Evolutionary conservation across 1,140 invertebrate genomes (phyloP).

Genomic region (Drosophila prosaltans): DNA sequence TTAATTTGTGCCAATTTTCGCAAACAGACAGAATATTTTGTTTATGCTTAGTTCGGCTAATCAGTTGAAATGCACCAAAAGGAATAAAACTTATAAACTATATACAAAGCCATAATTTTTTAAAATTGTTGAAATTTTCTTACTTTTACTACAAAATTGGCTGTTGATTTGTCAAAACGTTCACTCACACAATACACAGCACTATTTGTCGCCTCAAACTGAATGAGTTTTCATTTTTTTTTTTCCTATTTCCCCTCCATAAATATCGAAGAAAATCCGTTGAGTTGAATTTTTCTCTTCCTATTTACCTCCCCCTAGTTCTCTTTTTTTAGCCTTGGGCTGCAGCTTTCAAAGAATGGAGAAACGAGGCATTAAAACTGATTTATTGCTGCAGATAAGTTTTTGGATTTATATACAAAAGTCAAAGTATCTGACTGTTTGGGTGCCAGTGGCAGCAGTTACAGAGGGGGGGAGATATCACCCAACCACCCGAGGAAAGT

Average conservation of each 20-base stretch:
- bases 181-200: not conserved
- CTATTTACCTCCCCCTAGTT: not conserved
- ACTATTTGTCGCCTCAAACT: not conserved
- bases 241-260: not conserved
- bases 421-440: constrained; percentile 24
- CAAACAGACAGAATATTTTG: too few species aligned
- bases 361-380: constrained; percentile 73
- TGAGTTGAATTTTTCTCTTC: constrained; percentile 13
- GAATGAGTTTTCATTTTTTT: not conserved
- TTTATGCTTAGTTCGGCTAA: too few species aligned
- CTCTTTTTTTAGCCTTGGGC: constrained; percentile 32
- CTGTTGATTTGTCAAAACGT: not conserved
- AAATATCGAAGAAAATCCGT: constrained; percentile 34
- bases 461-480: not conserved
- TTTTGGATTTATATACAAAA: constrained; percentile 72
- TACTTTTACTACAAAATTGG: not conserved
- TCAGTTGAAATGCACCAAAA: too few species aligned
- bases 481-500: constrained; percentile 1
- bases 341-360: constrained; percentile 37
- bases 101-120: too few species aligned
- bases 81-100: too few species aligned
- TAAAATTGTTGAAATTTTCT: not conserved
- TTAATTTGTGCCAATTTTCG: too few species aligned
- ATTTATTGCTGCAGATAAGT: constrained; percentile 77
- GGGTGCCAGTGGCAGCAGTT: not conserved